phyloP scores from a whole-genome alignment of 2,888 invertebrate genomes.

The Parnassius orleans region DNA sequence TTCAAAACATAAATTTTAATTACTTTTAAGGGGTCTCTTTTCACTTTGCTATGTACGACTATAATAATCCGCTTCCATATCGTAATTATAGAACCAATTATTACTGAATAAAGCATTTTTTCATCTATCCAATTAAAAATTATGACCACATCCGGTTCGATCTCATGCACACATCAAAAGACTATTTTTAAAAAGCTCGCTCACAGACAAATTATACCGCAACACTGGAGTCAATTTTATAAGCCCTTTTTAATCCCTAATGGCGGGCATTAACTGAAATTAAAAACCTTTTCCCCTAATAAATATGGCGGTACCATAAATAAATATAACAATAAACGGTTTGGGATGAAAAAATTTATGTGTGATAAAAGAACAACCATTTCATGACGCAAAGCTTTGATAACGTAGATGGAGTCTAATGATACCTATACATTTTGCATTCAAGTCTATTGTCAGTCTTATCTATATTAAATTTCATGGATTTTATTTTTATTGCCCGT shows the following conservation, averaged over 20 bases:
- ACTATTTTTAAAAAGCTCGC: slow-evolving; percentile 32
- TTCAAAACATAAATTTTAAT: too few relatives aligned
- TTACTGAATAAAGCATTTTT: slow-evolving; percentile 9
- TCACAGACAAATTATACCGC: slow-evolving; percentile 37
- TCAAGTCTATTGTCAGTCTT: neutral
- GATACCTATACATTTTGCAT: slow-evolving; percentile 13
- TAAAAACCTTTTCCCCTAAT: slow-evolving; percentile 44
- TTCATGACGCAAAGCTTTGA: slow-evolving; percentile 5
- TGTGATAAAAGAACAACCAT: slow-evolving; percentile 25
- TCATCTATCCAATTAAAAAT: slow-evolving; percentile 30
- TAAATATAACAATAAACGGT: slow-evolving; percentile 37
- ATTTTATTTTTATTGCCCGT: slow-evolving; percentile 1
- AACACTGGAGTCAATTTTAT: slow-evolving; percentile 37
- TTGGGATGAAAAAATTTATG: slow-evolving; percentile 28
- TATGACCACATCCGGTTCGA: slow-evolving; percentile 36
- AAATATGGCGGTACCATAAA: slow-evolving; percentile 37
- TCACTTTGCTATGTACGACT: slow-evolving; percentile 3
- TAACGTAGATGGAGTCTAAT: slow-evolving; percentile 16
- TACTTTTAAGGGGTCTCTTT: neutral
- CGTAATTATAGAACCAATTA: slow-evolving; percentile 4
- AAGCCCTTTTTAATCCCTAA: slow-evolving; percentile 39
- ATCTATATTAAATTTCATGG: slow-evolving; percentile 8
- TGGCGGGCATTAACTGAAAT: slow-evolving; percentile 38
- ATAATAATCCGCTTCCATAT: slow-evolving; percentile 6
- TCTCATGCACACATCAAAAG: slow-evolving; percentile 29